Evolutionary conservation across 2,888 invertebrate genomes (phyloP).

Genomic region (Merodon equestris): DNA sequence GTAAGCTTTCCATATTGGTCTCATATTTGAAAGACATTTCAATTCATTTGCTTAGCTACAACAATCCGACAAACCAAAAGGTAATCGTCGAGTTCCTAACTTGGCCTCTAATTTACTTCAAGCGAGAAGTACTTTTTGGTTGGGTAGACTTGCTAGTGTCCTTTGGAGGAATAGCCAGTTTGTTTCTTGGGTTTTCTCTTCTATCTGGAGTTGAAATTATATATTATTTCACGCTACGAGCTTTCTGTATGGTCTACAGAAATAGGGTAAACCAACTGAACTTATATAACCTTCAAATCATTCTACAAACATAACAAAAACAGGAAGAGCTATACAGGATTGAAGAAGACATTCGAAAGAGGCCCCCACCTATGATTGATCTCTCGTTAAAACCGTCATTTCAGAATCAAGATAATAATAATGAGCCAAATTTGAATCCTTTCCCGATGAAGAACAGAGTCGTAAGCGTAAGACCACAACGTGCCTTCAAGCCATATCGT

Average conservation of each 20-base stretch:
- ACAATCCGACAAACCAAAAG: conserved; percentile 56
- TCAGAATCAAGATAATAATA: neutral
- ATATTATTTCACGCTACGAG: conserved; percentile 87
- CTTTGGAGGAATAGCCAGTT: conserved; percentile 81
- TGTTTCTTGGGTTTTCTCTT: conserved; percentile 84
- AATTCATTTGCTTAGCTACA: conserved; percentile 59
- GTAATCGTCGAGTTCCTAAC: conserved; percentile 83
- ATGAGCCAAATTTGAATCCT: too few relatives aligned
- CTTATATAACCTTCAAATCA: neutral
- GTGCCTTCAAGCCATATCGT: too few relatives aligned
- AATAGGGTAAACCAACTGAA: conserved; percentile 75
- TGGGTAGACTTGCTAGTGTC: conserved; percentile 88
- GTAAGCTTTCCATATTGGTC: conserved; percentile 75
- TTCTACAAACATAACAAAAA: neutral
- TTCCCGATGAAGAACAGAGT: too few relatives aligned
- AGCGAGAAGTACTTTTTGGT: conserved; percentile 89
- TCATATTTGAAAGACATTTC: neutral
- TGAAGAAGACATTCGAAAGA: conserved; percentile 74
- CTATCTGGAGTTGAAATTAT: conserved; percentile 87
- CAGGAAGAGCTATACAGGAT: conserved; percentile 77
- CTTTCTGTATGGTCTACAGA: conserved; percentile 78
- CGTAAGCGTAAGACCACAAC: too few relatives aligned
- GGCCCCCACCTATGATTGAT: conserved; percentile 75
- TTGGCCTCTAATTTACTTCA: conserved; percentile 85
- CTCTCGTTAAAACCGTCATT: conserved; percentile 72